Evolutionary conservation across 2,888 invertebrate genomes (phyloP), one percentile per base, ranked within the genome.

Genomic region (Ormyrus labotus): DNA sequence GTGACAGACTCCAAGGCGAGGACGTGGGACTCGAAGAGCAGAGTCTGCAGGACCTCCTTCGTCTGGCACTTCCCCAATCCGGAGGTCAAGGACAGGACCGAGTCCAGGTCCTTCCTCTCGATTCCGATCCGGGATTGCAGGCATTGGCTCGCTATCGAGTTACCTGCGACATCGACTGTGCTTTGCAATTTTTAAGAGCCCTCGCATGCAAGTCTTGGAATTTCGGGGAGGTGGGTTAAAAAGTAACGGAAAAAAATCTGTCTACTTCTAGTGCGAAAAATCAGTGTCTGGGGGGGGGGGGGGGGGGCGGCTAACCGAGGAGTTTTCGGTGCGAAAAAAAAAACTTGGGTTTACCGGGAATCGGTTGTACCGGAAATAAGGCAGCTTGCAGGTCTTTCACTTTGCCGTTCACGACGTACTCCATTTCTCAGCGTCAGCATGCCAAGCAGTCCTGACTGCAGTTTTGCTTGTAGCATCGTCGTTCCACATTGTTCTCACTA

Each of bases 311-410:
- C n/a, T n/a, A 34, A 0, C 3, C 34, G 34, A 3, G 34, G 3
- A 34, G 34, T 34, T 34, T 34, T 34, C 8, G 7, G 11, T 58
- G 73, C 50, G 48, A 64, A 13, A 64, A 72, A 74, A 71, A 69
- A 64, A 69, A 69, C 68, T 55, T 13, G 51, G 73, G 73, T 79
- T 86, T 82, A 90, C 90, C 87, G 79, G 89, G 87, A 73, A 89
- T 88, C 65, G 90, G 89, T 73, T 88, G 88, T 81, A 90, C 84
- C 68, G 95, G 95, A 89, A 95, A 95, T 78, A 95, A 91, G 71
- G 93, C 92, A 68, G 94, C 93, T 90, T 95, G 95, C 80, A 95
- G 92, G 79, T 93, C 92, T 89, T 93, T 93, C 58, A 95, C 94
- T 90, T 92, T 92, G 84, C 92, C 87, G 83, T 77, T 85, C 72